phyloP scores from a whole-genome alignment of 2,797 vertebrate species.

The Pseudomugil gertrudae region DNA sequence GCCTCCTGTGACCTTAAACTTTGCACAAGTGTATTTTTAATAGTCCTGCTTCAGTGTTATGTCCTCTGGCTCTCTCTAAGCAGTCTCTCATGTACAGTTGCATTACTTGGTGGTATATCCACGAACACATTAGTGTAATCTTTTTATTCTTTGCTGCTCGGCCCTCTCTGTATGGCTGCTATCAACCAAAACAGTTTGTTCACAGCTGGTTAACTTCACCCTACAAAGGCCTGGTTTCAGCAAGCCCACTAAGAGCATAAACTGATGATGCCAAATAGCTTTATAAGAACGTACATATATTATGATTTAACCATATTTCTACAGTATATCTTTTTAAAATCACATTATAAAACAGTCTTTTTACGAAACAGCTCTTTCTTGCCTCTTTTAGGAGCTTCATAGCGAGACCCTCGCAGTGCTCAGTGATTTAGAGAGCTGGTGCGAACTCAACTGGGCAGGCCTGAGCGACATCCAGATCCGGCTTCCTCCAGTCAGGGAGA shows the following conservation, averaged over 20 bases:
- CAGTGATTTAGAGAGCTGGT: conserved; percentile 79
- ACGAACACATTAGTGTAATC: background rate
- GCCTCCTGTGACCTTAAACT: background rate
- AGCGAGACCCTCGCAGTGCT: conserved; percentile 79
- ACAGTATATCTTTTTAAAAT: too few species aligned
- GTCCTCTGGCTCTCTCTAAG: background rate
- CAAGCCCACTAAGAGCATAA: background rate
- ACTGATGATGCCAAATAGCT: too few species aligned
- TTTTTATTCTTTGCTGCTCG: background rate
- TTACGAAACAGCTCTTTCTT: too few species aligned
- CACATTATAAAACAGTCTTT: too few species aligned
- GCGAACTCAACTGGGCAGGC: conserved; percentile 80
- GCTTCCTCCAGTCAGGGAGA: conserved; percentile 80
- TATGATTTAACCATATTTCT: too few species aligned
- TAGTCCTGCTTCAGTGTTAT: too few species aligned
- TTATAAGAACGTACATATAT: too few species aligned
- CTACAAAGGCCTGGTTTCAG: background rate
- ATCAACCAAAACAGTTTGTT: background rate
- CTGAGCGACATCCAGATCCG: conserved; percentile 72
- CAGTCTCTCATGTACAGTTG: background rate
- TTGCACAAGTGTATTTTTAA: background rate
- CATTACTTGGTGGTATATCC: background rate
- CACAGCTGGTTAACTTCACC: background rate
- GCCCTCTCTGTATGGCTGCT: background rate
- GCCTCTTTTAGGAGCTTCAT: conserved; percentile 77